Conservation (phyloP, 2,113 vertebrate genomes). For the Sphyrna mokarran region DNA sequence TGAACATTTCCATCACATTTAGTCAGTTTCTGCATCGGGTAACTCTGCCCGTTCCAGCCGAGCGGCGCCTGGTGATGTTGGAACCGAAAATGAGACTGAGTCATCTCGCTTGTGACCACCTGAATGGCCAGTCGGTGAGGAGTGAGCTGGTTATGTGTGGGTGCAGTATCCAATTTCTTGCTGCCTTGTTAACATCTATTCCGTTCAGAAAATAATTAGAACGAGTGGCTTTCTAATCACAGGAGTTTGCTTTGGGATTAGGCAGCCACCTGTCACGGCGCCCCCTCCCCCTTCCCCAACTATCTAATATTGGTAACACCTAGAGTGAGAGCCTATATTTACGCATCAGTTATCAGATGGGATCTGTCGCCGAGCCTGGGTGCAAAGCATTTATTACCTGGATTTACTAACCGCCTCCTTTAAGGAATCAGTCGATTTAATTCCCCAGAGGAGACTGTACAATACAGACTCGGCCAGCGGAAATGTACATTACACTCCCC, state of each 20-base stretch:
- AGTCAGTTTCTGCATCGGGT: background rate
- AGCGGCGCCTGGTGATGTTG: background rate
- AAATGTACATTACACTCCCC: background rate
- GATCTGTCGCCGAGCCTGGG: background rate
- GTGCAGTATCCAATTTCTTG: constrained; percentile 8
- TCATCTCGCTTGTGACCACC: background rate
- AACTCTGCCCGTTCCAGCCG: background rate
- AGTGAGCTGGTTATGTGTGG: background rate
- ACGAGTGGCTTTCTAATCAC: constrained; percentile 4
- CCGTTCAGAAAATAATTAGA: constrained; percentile 6
- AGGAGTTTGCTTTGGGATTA: constrained; percentile 9
- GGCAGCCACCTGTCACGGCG: background rate
- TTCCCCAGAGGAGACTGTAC: background rate
- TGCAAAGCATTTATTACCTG: background rate
- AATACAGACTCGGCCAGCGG: background rate
- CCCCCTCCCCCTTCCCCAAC: background rate
- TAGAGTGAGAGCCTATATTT: background rate
- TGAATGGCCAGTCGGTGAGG: background rate
- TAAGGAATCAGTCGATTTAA: background rate
- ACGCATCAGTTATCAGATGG: background rate
- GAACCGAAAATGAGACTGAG: background rate
- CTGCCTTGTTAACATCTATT: background rate
- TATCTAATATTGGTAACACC: background rate
- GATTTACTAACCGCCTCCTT: background rate
- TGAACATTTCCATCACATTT: too few species aligned